Percentiles rank a stretch among this genome's conserved stretches.
These are phyloP conservation scores for Beroe ovata DNA, from an alignment of 37 sponge, comb jelly and placozoan genomes.

Conservation along the genomic window DNA sequence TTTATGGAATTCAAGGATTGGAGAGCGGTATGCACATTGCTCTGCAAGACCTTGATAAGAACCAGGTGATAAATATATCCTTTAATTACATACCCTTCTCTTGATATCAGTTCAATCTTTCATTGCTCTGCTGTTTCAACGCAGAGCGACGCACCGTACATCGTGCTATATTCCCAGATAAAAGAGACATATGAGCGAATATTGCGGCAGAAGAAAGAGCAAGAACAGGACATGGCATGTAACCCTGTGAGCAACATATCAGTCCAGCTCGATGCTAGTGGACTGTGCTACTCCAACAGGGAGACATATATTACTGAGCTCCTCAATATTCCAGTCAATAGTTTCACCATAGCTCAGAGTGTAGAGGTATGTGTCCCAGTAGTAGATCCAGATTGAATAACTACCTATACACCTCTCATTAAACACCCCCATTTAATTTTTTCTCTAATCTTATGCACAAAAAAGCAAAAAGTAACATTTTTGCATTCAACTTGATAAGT, in stretches of 20 bases:
- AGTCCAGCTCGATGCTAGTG: constrained; percentile 41
- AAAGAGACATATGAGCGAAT: constrained; percentile 50
- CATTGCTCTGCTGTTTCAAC: neutral
- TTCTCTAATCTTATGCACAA: too few relatives aligned
- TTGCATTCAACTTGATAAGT: too few relatives aligned
- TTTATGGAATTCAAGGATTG: constrained; percentile 82
- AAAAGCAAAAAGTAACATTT: too few relatives aligned
- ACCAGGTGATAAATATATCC: constrained; percentile 12
- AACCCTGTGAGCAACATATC: constrained; percentile 51
- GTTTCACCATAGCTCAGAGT: constrained; percentile 43
- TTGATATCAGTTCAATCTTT: neutral
- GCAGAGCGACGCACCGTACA: too few relatives aligned
- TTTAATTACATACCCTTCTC: neutral
- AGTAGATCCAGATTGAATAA: too few relatives aligned
- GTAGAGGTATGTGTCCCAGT: too few relatives aligned
- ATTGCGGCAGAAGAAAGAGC: constrained; percentile 49
- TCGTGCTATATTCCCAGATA: constrained; percentile 45
- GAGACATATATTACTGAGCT: constrained; percentile 40
- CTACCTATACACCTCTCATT: too few relatives aligned
- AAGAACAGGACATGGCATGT: constrained; percentile 16
- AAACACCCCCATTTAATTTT: too few relatives aligned
- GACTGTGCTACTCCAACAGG: constrained; percentile 51
- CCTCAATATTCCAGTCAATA: constrained; percentile 49
- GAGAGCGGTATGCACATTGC: constrained; percentile 13
- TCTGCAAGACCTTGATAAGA: neutral